These are phyloP conservation scores for Harmothoe impar DNA, from an alignment of 2,888 invertebrate species.

Conservation along the genomic window DNA sequence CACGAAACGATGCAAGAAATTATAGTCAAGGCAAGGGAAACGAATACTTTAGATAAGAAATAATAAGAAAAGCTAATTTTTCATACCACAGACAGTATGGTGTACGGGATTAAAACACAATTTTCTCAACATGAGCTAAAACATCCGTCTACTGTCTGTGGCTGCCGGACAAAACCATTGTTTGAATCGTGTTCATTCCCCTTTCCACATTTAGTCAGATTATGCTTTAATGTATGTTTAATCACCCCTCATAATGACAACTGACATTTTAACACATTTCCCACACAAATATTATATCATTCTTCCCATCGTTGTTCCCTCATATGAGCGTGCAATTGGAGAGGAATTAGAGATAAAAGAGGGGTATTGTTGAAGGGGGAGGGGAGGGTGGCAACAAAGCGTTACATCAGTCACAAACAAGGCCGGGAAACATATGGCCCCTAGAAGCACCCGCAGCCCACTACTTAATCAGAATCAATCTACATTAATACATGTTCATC, in stretches of 20 bases:
- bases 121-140: no score
- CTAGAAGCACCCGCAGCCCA: background rate
- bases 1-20: no score
- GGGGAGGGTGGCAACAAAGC: slow-evolving; percentile 2
- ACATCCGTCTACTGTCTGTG: no score
- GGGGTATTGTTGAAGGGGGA: background rate
- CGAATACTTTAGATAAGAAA: no score
- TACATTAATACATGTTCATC: slow-evolving; percentile 62
- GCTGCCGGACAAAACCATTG: background rate
- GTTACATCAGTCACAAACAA: slow-evolving; percentile 21
- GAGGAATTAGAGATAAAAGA: background rate
- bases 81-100: no score
- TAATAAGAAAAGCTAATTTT: no score
- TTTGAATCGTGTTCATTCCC: background rate
- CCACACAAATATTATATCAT: slow-evolving; percentile 12
- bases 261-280: background rate
- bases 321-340: background rate
- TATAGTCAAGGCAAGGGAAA: no score
- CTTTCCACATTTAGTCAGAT: background rate
- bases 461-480: slow-evolving; percentile 60
- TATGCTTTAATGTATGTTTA: slow-evolving; percentile 16
- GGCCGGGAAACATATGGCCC: slow-evolving; percentile 19
- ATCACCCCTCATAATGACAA: background rate
- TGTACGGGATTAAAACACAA: no score
- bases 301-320: background rate